Conservation (phyloP, 2,113 vertebrate genomes). For the Rostratula benghalensis region DNA sequence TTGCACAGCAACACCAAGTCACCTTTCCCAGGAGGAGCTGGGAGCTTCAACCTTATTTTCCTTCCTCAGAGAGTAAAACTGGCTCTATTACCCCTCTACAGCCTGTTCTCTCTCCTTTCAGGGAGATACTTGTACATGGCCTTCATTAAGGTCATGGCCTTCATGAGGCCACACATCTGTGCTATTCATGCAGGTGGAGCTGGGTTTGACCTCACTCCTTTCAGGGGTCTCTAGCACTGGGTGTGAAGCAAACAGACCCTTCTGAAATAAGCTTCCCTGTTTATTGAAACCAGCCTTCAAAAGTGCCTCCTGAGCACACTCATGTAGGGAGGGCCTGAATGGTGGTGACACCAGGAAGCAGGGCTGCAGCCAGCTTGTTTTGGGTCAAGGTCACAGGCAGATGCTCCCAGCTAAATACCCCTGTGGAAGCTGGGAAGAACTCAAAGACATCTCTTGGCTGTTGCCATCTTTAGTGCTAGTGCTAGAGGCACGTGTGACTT, state of each 20-base stretch:
- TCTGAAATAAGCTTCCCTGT: background rate
- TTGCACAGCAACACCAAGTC: background rate
- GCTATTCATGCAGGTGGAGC: background rate
- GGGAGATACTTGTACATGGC: rapidly evolving
- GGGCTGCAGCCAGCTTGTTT: background rate
- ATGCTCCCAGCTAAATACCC: background rate
- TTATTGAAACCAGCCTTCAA: background rate
- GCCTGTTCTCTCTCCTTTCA: background rate
- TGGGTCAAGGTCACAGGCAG: background rate
- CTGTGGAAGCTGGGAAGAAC: background rate
- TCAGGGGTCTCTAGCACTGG: background rate
- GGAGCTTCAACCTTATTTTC: background rate
- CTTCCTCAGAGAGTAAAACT: background rate
- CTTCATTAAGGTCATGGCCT: background rate
- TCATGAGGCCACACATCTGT: background rate
- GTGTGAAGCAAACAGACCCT: background rate
- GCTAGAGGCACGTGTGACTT: rapidly evolving
- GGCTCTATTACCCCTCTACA: background rate
- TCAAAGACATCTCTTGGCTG: background rate
- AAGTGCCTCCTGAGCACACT: background rate
- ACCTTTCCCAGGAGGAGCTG: background rate
- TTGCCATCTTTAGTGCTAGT: background rate
- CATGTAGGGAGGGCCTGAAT: background rate
- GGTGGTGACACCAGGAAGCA: background rate
- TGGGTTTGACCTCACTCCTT: background rate